Conservation (phyloP, 2,797 vertebrate genomes). For the Sebastes iracundus region DNA sequence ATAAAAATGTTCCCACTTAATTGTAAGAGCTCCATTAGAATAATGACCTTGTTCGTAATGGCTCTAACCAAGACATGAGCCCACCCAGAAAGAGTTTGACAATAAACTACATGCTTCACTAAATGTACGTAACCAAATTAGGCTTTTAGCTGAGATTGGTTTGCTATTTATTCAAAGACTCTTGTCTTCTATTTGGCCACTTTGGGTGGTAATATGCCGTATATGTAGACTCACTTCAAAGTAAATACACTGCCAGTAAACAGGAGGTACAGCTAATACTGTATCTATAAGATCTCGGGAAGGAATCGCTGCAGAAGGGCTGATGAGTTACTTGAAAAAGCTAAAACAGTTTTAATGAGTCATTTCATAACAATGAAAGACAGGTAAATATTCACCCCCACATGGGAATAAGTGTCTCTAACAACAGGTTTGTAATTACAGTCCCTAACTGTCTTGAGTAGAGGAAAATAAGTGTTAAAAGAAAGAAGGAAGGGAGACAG, state of each 20-base stretch:
- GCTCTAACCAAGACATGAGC: background rate
- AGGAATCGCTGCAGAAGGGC: background rate
- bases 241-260: background rate
- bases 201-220: background rate
- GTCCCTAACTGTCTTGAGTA: slow-evolving; percentile 26
- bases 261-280: background rate
- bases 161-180: background rate
- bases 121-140: background rate
- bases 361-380: slow-evolving; percentile 11
- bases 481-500: background rate
- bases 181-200: background rate
- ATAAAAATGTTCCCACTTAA: slow-evolving; percentile 5
- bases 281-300: background rate
- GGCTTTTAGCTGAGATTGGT: background rate
- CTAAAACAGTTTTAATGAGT: background rate
- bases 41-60: slow-evolving; percentile 8
- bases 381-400: slow-evolving; percentile 10
- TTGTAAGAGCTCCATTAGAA: slow-evolving; percentile 33
- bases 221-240: background rate
- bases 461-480: slow-evolving; percentile 18
- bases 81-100: background rate
- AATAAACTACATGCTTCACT: background rate
- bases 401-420: slow-evolving; percentile 17
- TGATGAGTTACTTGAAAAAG: background rate
- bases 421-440: slow-evolving; percentile 30